Conservation (phyloP, 2,888 invertebrate genomes). For the Cremastobaeus sp. region DNA sequence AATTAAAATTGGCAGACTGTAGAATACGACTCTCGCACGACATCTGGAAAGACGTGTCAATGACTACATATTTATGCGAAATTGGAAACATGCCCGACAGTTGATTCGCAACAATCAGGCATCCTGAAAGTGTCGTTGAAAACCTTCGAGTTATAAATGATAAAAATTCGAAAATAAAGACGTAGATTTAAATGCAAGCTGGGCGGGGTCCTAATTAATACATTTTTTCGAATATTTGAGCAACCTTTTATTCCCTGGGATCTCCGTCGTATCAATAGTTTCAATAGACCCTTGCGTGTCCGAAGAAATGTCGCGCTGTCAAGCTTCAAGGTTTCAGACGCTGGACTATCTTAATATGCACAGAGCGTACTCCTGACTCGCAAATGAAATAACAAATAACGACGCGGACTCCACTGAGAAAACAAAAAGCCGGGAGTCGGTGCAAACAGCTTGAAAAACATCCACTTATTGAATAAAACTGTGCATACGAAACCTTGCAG, state of each 20-base stretch:
- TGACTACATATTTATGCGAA: conserved; percentile 43
- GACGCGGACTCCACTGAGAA: conserved; percentile 30
- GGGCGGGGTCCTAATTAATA: too few relatives aligned
- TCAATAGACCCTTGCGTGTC: neutral
- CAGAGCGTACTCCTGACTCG: conserved; percentile 27
- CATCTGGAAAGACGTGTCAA: conserved; percentile 42
- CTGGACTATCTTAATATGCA: conserved; percentile 37
- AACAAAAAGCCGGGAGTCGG: conserved; percentile 27
- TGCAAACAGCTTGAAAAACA: conserved; percentile 10
- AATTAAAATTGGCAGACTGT: conserved; percentile 58
- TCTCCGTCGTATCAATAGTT: conserved; percentile 14
- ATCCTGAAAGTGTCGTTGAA: conserved; percentile 20
- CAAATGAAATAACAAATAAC: conserved; percentile 50
- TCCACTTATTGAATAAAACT: conserved; percentile 15
- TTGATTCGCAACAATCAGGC: conserved; percentile 15
- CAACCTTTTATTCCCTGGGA: conserved; percentile 1
- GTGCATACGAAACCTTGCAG: conserved; percentile 38
- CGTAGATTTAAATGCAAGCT: neutral
- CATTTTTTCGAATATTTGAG: too few relatives aligned
- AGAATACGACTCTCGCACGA: conserved; percentile 44
- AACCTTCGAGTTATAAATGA: neutral
- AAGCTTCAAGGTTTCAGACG: conserved; percentile 29
- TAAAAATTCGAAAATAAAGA: too few relatives aligned
- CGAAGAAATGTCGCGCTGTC: conserved; percentile 31
- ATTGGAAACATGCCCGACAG: conserved; percentile 10